Evolutionary conservation across 2,888 invertebrate genomes (phyloP).

Genomic region (Tenodera sinensis): DNA sequence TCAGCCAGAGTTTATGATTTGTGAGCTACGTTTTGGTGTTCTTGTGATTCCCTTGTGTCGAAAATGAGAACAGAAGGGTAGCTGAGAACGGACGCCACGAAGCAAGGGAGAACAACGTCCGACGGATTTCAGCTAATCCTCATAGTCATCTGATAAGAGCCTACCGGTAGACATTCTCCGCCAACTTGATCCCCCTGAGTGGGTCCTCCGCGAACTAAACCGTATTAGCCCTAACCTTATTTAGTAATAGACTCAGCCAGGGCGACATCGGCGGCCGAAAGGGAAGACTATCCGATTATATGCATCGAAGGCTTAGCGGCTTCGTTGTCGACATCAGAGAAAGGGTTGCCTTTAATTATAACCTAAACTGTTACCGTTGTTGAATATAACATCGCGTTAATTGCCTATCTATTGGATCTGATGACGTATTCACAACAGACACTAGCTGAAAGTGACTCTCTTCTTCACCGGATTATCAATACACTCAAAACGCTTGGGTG

Average conservation of each 20-base stretch:
- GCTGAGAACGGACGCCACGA: neutral
- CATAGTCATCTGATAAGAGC: constrained; percentile 17
- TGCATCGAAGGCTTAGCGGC: neutral
- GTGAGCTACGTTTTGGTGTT: neutral
- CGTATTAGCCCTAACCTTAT: constrained; percentile 15
- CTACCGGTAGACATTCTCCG: neutral
- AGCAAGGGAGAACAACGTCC: neutral
- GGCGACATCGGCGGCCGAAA: neutral
- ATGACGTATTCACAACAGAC: neutral
- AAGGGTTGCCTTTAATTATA: constrained; percentile 5
- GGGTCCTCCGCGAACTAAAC: constrained; percentile 12
- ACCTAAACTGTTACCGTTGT: neutral
- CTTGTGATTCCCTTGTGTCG: neutral
- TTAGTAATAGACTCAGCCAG: constrained; percentile 8
- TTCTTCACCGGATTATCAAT: neutral
- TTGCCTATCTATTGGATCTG: neutral
- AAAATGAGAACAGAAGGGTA: neutral
- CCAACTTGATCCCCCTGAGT: constrained; percentile 3
- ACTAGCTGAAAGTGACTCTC: neutral
- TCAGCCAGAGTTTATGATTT: neutral
- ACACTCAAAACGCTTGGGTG: neutral
- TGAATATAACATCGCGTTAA: neutral
- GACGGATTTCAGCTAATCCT: constrained; percentile 14
- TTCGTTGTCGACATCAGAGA: neutral
- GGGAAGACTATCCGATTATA: neutral